phyloP scores from a whole-genome alignment of 2,113 vertebrate genomes.

The Chaetura pelagica region DNA sequence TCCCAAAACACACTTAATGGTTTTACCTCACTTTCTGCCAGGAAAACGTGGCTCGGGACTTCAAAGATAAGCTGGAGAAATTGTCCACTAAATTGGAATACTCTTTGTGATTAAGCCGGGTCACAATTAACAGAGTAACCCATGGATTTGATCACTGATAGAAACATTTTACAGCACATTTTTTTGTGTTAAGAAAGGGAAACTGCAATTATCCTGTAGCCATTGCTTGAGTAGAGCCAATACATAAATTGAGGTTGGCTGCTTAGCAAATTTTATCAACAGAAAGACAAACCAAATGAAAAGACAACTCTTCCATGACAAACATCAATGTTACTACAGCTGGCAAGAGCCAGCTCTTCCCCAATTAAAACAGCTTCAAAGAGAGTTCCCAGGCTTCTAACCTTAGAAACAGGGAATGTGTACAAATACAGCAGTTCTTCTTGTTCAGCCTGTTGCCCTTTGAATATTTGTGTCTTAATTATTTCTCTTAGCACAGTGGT shows the following conservation, averaged over 20 bases:
- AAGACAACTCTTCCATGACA: neutral
- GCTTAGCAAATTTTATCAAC: neutral
- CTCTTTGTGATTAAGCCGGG: neutral
- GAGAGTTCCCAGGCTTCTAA: neutral
- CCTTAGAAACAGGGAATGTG: neutral
- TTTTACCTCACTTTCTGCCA: neutral
- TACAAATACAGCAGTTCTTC: neutral
- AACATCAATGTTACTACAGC: neutral
- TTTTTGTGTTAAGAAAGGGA: neutral
- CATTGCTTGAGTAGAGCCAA: neutral
- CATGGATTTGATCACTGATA: conserved; percentile 2
- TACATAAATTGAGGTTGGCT: conserved; percentile 20
- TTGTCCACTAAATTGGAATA: neutral
- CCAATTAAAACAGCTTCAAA: neutral
- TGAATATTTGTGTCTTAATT: neutral
- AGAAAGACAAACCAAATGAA: neutral
- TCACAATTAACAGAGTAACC: neutral
- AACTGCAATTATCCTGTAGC: conserved; percentile 23
- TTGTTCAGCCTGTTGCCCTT: neutral
- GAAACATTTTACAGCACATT: neutral
- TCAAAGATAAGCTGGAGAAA: neutral
- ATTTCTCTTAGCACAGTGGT: neutral
- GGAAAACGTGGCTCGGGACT: neutral
- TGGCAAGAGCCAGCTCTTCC: neutral
- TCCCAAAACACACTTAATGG: neutral